Evolutionary conservation across 2,797 vertebrate species (phyloP).

Genomic region (Notoglanidium macrostoma): DNA sequence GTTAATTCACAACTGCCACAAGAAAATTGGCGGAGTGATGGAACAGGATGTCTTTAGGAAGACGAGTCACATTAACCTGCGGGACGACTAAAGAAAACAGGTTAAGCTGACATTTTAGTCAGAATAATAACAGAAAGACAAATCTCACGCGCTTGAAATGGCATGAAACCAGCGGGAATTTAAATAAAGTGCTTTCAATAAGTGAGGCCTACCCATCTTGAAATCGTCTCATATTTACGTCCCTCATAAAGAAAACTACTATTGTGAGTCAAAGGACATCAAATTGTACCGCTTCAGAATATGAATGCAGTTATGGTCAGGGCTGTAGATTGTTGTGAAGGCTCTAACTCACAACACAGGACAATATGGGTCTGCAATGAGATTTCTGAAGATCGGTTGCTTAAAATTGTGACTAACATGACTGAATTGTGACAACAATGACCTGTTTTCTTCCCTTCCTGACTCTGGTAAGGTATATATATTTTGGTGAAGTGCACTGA

Average conservation of each 20-base stretch:
- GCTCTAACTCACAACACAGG: background rate
- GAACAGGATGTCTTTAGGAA: background rate
- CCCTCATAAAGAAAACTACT: background rate
- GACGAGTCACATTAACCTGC: background rate
- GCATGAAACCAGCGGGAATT: background rate
- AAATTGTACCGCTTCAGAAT: background rate
- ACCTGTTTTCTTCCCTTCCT: background rate
- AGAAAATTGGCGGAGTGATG: background rate
- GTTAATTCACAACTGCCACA: background rate
- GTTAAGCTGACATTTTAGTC: background rate
- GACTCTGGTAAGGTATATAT: background rate
- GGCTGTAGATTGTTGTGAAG: background rate
- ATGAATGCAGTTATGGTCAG: background rate
- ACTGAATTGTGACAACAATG: too few species aligned
- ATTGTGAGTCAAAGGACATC: background rate
- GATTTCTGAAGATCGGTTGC: background rate
- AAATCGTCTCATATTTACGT: background rate
- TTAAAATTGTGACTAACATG: background rate
- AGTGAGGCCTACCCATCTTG: background rate
- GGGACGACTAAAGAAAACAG: background rate
- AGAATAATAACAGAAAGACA: background rate
- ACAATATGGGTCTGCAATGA: background rate
- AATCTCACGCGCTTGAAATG: background rate
- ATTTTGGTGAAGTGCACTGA: background rate
- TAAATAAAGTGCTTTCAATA: background rate